Conservation (phyloP, 2,888 invertebrate species). For the Pardosa pseudoannulata region DNA sequence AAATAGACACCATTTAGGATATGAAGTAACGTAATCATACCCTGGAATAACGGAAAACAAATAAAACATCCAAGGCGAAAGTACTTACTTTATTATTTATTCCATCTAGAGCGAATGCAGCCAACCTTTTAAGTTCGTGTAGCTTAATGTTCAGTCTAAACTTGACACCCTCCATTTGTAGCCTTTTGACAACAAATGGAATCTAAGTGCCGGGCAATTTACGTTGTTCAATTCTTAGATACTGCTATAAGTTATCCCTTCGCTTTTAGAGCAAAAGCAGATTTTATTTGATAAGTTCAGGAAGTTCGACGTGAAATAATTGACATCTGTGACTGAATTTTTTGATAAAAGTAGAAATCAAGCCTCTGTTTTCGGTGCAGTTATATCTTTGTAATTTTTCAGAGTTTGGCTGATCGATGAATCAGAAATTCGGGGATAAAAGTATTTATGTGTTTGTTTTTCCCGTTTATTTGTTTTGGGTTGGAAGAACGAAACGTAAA, state of each 20-base stretch:
- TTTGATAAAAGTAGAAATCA: no score
- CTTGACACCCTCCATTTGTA: conserved; percentile 12
- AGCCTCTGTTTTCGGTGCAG: no score
- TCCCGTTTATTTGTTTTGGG: no score
- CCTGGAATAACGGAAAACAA: no score
- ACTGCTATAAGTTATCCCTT: neutral
- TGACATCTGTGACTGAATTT: no score
- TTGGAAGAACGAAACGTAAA: no score
- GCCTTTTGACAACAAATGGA: conserved; percentile 11
- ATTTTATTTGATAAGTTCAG: neutral
- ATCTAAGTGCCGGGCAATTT: neutral
- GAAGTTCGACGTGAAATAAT: no score
- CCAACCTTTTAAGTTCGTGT: neutral
- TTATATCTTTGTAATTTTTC: no score
- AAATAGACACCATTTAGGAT: neutral
- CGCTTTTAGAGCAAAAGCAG: neutral
- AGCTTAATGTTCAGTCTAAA: neutral
- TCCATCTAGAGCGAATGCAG: neutral
- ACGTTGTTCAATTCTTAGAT: neutral
- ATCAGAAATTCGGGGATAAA: no score
- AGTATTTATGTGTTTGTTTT: no score
- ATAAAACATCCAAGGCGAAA: neutral
- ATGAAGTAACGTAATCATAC: neutral
- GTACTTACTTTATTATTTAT: conserved; percentile 12
- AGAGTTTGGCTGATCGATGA: no score